phyloP scores from a whole-genome alignment of 2,888 invertebrate species.

The Trissonchulus sp. region DNA sequence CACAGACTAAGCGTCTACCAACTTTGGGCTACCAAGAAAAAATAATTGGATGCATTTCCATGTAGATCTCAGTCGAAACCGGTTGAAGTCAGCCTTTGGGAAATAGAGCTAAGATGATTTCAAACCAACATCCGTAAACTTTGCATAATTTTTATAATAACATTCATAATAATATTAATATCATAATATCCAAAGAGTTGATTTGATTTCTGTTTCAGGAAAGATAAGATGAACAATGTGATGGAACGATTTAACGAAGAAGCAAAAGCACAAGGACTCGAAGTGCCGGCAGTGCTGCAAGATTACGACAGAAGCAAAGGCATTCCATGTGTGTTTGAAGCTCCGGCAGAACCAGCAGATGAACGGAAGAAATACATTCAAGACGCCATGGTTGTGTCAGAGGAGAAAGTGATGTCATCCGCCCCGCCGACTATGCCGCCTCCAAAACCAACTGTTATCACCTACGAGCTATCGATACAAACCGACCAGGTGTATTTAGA shows the following conservation, averaged over 20 bases:
- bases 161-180: too few species aligned
- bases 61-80: too few species aligned
- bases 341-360: background rate
- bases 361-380: constrained; percentile 11
- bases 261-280: constrained; percentile 47
- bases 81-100: too few species aligned
- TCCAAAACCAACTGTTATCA: background rate
- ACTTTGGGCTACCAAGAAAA: too few species aligned
- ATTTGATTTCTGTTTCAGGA: constrained; percentile 29
- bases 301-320: constrained; percentile 30
- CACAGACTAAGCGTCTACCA: too few species aligned
- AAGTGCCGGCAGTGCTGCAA: constrained; percentile 37
- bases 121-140: too few species aligned
- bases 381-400: background rate
- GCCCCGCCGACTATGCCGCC: background rate
- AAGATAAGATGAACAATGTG: constrained; percentile 28
- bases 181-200: too few species aligned
- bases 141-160: too few species aligned
- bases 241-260: constrained; percentile 45
- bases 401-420: background rate
- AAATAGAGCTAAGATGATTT: too few species aligned
- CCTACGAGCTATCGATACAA: constrained; percentile 9
- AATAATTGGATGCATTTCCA: too few species aligned
- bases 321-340: constrained; percentile 24
- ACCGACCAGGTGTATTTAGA: constrained; percentile 8